A percentile compares a stretch with the other conserved stretches of the same genome.
Conservation (phyloP, 2,888 invertebrate species). For the Lasioglossum figueresi region DNA sequence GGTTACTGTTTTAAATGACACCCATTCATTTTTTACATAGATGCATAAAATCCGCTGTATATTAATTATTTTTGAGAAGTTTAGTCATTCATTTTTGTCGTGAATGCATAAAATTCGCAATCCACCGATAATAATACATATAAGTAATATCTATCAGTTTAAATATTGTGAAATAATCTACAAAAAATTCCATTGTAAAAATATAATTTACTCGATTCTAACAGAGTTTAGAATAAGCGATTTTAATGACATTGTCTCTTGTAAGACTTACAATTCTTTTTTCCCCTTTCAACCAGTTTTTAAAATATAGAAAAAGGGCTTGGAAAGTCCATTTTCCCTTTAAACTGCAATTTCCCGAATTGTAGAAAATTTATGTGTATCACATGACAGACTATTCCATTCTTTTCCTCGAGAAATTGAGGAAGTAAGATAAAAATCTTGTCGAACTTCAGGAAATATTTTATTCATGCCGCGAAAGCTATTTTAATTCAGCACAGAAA, state of each 20-base stretch:
- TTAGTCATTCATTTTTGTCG: no score
- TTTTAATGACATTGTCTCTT: not conserved
- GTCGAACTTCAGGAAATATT: not conserved
- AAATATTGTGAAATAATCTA: not conserved
- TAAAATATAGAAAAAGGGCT: no score
- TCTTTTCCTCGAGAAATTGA: not conserved
- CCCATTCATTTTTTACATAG: no score
- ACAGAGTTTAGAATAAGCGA: not conserved
- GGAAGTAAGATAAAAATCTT: not conserved
- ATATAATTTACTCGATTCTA: not conserved
- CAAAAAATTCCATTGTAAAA: not conserved
- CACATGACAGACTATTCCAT: not conserved
- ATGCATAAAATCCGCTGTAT: no score
- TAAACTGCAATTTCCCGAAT: not conserved
- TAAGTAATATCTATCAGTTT: not conserved
- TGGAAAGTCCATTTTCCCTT: not conserved
- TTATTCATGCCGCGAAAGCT: not conserved
- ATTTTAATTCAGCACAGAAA: not conserved
- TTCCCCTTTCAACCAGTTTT: not conserved
- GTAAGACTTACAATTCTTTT: not conserved
- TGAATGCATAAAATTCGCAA: no score
- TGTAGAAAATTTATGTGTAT: not conserved
- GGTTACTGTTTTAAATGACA: no score
- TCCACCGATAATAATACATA: no score
- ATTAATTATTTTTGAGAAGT: no score